Evolutionary conservation across 2,113 vertebrate genomes (phyloP), one percentile per base, ranked within the genome.

Genomic region (Lagenorhynchus albirostris): DNA sequence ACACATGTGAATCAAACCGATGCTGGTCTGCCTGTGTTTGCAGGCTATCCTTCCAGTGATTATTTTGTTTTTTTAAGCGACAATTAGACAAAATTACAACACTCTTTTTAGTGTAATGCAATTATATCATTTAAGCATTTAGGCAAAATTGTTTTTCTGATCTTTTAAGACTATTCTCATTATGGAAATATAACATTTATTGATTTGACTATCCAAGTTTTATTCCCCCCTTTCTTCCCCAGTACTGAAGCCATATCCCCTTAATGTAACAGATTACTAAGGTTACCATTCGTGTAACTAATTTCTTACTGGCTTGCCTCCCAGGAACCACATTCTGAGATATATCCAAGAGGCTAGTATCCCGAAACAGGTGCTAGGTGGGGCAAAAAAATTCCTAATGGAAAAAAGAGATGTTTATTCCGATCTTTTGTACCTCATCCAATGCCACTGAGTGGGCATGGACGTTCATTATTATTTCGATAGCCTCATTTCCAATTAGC

Each of bases 401-500:
- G 90, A 83, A 62, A n/a, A 73, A 68, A 58, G 36, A 63, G 79
- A 14, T 53, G 76, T 85, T 71, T 67, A 36, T 73, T 91, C 33
- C 1, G 38, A 21, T 47, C 29, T 89, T 67, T 82, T 74, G 58
- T 70, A 33, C 23, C 31, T 82, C 62, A 60, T 91, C 63, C 9
- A 55, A 10, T 93, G 89, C 67, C 44, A 44, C 15, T 62, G 81
- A 97, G 67, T 68, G 91, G 31, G 47, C 77, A 55, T 89, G 83
- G 70, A 12, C 68, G 93, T 74, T 84, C 26, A n/a, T 73, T 87
- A 95, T 88, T 74, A 91, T 83, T 96, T 90, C 88, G 83, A 58
- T 84, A 74, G 8, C 25, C n/a, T 94, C 21, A 21, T 89, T 89
- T 97, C 63, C 74, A 93, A 38, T 76, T 15, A 86, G 81, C 63